These are phyloP conservation scores for Drosophila truncata DNA, from an alignment of 1,140 invertebrate genomes.

Conservation along the genomic window DNA sequence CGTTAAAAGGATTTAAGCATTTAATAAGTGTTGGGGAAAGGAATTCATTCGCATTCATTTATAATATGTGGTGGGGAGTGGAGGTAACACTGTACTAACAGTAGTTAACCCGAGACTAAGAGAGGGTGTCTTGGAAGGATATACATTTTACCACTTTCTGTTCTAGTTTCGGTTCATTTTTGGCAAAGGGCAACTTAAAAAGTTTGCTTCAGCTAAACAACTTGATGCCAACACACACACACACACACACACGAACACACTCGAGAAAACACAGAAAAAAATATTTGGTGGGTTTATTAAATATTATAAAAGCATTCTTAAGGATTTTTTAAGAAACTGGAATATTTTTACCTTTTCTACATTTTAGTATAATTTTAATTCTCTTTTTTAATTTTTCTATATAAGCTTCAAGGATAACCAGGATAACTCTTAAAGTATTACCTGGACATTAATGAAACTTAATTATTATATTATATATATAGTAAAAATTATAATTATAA, in stretches of 20 bases:
- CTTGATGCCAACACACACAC: conserved; percentile 50
- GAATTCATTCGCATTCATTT: conserved; percentile 27
- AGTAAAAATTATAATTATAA: too few species aligned
- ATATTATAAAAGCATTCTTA: background rate
- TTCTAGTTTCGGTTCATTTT: conserved; percentile 67
- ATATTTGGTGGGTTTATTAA: background rate
- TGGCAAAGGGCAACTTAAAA: conserved; percentile 64
- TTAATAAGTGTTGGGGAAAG: conserved; percentile 34
- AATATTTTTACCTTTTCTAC: too few species aligned
- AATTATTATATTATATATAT: too few species aligned
- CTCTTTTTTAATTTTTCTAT: too few species aligned
- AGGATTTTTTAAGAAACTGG: background rate
- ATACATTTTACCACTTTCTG: conserved; percentile 41
- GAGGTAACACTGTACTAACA: conserved; percentile 23
- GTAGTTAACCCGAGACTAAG: conserved; percentile 12
- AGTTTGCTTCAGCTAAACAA: conserved; percentile 64
- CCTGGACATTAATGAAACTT: too few species aligned
- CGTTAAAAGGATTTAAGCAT: conserved; percentile 13
- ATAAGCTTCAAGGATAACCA: too few species aligned
- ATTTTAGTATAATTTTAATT: too few species aligned
- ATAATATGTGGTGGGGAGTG: conserved; percentile 6
- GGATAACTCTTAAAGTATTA: too few species aligned
- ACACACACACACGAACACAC: conserved; percentile 16
- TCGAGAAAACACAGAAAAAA: background rate
- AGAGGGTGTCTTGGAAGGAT: conserved; percentile 41